phyloP scores from a whole-genome alignment of 2,113 vertebrate genomes.

The Grallaria varia region DNA sequence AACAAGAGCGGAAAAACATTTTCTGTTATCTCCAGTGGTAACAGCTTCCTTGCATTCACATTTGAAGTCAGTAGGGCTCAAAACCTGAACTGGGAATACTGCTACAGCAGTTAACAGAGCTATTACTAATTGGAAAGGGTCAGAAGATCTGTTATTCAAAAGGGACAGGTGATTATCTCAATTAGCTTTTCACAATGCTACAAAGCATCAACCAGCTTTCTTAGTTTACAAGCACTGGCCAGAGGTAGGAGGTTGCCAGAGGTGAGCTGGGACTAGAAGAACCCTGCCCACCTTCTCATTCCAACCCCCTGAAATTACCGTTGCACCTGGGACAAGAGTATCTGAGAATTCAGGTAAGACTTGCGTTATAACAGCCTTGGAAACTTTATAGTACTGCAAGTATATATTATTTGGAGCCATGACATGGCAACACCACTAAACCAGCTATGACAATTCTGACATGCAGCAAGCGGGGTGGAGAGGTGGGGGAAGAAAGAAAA shows the following conservation, averaged over 20 bases:
- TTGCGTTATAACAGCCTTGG: neutral
- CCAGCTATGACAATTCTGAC: neutral
- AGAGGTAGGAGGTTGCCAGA: neutral
- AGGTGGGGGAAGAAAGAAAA: neutral
- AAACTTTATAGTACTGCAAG: neutral
- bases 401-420: neutral
- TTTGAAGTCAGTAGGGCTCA: neutral
- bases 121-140: neutral
- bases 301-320: neutral
- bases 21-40: constrained; percentile 7
- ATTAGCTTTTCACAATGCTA: neutral
- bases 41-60: constrained; percentile 51
- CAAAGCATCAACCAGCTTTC: neutral
- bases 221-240: neutral
- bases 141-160: neutral
- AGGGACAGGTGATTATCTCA: neutral
- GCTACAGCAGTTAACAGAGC: neutral
- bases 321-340: neutral
- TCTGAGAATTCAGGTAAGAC: neutral
- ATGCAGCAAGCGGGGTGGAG: neutral
- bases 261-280: neutral
- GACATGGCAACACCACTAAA: neutral
- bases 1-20: constrained; percentile 15
- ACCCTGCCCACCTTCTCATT: neutral
- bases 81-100: neutral